These are phyloP conservation scores for Melanophora roralis DNA, from an alignment of 2,888 invertebrate genomes.

Conservation along the genomic window DNA sequence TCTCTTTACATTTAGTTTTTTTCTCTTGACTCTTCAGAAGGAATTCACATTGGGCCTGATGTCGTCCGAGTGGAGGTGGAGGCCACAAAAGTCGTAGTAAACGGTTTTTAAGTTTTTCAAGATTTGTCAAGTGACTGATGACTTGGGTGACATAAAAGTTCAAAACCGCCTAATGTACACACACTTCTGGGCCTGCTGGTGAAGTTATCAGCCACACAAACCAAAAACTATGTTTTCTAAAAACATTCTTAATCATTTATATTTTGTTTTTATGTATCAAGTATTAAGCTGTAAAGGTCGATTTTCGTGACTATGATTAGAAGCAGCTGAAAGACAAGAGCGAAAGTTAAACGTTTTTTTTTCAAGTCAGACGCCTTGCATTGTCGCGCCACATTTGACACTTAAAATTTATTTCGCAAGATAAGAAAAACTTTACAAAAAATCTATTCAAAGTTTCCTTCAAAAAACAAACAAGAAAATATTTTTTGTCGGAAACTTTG, in stretches of 20 bases:
- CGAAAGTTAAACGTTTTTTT: constrained; percentile 45
- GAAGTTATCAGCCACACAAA: constrained; percentile 32
- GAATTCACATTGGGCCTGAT: no score
- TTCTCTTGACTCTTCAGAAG: no score
- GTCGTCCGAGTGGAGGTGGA: no score
- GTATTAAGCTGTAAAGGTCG: constrained; percentile 34
- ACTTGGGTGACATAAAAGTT: constrained; percentile 71
- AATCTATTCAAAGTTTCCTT: constrained; percentile 43
- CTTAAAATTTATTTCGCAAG: constrained; percentile 57
- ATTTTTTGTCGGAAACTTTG: constrained; percentile 14
- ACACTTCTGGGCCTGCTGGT: constrained; percentile 28
- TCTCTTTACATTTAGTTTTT: no score
- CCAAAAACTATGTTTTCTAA: constrained; percentile 41
- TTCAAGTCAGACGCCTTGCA: constrained; percentile 46
- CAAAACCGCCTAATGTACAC: not conserved
- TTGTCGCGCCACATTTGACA: constrained; percentile 59
- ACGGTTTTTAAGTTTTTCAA: constrained; percentile 38
- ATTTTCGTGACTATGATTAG: constrained; percentile 48
- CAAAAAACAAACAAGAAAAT: constrained; percentile 16
- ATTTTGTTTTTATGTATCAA: not conserved
- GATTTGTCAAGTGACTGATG: constrained; percentile 71
- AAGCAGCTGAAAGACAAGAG: constrained; percentile 34
- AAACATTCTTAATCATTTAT: constrained; percentile 52
- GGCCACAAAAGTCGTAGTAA: constrained; percentile 62
- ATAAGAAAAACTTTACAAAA: constrained; percentile 49